phyloP scores from a whole-genome alignment of 2,113 vertebrate genomes.

The Leuciscus idus region DNA sequence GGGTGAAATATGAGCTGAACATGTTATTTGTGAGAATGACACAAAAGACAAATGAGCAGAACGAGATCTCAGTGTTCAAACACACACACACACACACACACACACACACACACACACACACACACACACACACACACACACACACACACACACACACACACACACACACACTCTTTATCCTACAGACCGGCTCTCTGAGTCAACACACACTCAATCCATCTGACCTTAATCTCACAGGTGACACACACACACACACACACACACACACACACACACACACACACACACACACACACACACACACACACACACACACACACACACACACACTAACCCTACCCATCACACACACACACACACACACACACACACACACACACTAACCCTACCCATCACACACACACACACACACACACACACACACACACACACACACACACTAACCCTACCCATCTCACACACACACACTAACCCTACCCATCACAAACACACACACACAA shows the following conservation, averaged over 20 bases:
- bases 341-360: conserved; percentile 46
- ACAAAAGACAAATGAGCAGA: not conserved
- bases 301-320: too few relatives aligned
- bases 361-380: not conserved
- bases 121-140: not conserved
- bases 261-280: conserved; percentile 50
- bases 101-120: not conserved
- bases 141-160: not conserved
- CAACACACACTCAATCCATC: conserved; percentile 14
- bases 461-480: too few relatives aligned
- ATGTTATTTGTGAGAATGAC: not conserved
- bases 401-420: conserved; percentile 62
- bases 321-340: not conserved
- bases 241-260: conserved; percentile 39
- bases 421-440: not conserved
- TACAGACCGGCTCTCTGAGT: not conserved
- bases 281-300: too few relatives aligned
- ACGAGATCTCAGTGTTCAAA: not conserved
- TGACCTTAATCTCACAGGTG: conserved; percentile 48
- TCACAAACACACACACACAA: too few relatives aligned
- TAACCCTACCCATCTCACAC: too few relatives aligned
- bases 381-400: too few relatives aligned
- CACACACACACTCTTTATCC: not conserved
- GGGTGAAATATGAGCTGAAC: not conserved
- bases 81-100: not conserved